Base-by-base conservation (phyloP, 2,888 invertebrate genomes). In the Stegophylla sp. region DNA sequence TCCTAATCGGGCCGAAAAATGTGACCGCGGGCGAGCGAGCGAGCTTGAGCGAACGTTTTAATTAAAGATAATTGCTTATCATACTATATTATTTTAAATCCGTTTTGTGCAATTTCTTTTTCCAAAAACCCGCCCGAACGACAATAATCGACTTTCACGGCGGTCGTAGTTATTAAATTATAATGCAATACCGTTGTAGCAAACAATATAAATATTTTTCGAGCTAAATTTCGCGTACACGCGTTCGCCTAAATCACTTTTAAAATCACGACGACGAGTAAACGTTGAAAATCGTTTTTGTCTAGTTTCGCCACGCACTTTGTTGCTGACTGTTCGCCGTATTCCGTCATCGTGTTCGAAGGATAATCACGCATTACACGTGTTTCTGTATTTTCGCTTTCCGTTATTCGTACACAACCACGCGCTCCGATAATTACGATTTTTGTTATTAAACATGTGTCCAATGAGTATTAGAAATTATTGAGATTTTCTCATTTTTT, bases 131-230 rank as follows among this genome's bases (percentile, higher is more conserved):
- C 56, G 1, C 4, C 0, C 20, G 23, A 23, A 0, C 23, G 41
- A 56, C 56, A 5, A 23, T n/a, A n/a, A n/a, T 73, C 12, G 56
- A 23, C 72, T 72, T 72, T 72, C 72, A 26, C 43, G 20, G 20
- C 41, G 41, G 12, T n/a, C 10, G 53, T 20, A 3, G 20, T 3
- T 13, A 20, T 34, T 2, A n/a, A 28, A 20, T 34, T 10, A 34
- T 61, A 34, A n/a, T 1, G n/a, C 20, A 0, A 0, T 51, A 34
- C 41, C 5, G 9, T 7, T 0, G 0, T 51, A 26, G 13, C n/a
- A n/a, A n/a, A n/a, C n/a, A n/a, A n/a, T n/a, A 3, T 66, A 23
- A n/a, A 51, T 12, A 28, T 34, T 34, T 63, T 20, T 41, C 17
- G 41, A 13, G 20, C 43, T 17, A 5, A 45, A 66, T 23, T 43